Conservation (phyloP, 2,113 vertebrate genomes). For the Cariama cristata region DNA sequence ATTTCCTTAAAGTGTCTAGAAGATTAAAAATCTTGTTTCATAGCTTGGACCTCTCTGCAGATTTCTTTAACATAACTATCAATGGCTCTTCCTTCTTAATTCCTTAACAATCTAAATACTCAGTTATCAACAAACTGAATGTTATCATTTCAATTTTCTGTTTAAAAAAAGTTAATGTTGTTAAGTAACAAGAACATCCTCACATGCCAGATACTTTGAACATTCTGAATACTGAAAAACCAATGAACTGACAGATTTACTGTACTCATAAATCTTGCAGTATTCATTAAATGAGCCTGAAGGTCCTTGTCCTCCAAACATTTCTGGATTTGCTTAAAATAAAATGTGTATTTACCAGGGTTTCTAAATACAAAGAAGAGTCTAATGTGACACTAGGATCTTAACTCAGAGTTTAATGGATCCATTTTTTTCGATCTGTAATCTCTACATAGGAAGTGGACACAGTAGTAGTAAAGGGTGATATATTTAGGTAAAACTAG, state of each 20-base stretch:
- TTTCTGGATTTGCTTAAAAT: not conserved
- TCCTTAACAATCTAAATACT: not conserved
- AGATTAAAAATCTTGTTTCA: not conserved
- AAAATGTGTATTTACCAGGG: not conserved
- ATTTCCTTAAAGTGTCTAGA: not conserved
- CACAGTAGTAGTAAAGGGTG: not conserved
- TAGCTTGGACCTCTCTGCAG: not conserved
- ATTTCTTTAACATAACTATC: not conserved
- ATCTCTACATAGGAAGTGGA: not conserved
- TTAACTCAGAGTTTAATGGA: not conserved
- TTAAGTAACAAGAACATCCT: not conserved
- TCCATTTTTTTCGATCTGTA: not conserved
- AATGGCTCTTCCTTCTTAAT: not conserved
- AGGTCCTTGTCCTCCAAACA: not conserved
- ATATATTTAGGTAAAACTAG: not conserved
- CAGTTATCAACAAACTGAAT: not conserved
- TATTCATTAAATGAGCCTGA: not conserved
- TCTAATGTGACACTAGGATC: not conserved
- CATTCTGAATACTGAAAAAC: not conserved
- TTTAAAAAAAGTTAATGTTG: not conserved
- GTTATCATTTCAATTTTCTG: not conserved
- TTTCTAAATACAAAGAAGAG: not conserved
- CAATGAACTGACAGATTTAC: not conserved
- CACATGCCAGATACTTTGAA: not conserved
- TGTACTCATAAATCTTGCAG: not conserved